phyloP scores from a whole-genome alignment of 2,797 vertebrate genomes.

The Todus mexicanus region DNA sequence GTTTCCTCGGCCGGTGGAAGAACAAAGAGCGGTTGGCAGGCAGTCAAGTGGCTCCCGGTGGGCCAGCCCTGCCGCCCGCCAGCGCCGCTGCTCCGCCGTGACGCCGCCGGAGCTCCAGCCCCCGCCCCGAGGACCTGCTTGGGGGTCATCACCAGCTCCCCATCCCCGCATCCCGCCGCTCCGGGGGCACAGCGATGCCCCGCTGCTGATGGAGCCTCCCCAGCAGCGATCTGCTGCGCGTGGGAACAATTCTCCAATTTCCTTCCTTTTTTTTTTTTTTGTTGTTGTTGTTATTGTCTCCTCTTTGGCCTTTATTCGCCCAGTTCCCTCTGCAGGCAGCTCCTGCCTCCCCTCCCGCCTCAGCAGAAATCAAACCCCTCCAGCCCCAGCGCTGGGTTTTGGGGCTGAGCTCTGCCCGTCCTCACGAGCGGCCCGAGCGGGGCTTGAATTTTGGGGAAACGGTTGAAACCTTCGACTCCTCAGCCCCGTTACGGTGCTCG shows the following conservation, averaged over 20 bases:
- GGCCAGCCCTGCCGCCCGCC: not conserved
- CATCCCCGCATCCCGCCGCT: not conserved
- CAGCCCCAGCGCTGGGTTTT: not conserved
- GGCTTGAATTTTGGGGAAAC: not conserved
- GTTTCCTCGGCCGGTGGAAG: conserved; percentile 45
- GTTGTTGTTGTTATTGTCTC: not conserved
- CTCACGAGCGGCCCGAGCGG: not conserved
- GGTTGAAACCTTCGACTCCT: not conserved
- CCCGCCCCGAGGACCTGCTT: too few relatives aligned
- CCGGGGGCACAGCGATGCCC: not conserved
- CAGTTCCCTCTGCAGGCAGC: not conserved
- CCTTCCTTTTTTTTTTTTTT: not conserved
- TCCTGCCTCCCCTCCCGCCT: not conserved
- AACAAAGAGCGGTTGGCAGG: conserved; percentile 56
- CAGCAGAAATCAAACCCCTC: conserved; percentile 8
- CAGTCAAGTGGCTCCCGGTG: conserved; percentile 32
- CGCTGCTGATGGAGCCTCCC: not conserved
- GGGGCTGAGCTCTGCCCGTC: not conserved
- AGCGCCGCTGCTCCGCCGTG: not conserved
- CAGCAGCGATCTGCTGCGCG: not conserved
- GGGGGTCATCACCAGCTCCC: not conserved
- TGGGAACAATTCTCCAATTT: not conserved
- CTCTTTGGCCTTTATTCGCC: not conserved
- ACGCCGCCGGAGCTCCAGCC: not conserved
- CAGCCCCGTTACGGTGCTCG: accelerated